These are phyloP conservation scores for Nowickia ferox DNA, from an alignment of 2,888 invertebrate genomes.

Conservation along the genomic window DNA sequence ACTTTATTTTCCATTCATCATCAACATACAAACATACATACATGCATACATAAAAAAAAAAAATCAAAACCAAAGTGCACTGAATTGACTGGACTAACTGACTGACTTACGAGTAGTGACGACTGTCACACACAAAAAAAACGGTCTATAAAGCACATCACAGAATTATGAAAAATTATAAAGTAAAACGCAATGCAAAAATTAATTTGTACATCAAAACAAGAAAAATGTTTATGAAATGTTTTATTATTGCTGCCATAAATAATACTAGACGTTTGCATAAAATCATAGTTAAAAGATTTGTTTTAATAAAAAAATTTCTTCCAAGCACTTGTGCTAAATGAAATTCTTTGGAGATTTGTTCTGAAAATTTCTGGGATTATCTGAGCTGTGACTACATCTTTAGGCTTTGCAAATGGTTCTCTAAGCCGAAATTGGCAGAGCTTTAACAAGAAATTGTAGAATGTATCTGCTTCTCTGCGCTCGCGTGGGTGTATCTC, in stretches of 20 bases:
- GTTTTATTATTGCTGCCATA: slow-evolving; percentile 33
- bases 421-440: too few relatives aligned
- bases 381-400: too few relatives aligned
- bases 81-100: neutral
- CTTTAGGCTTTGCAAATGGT: too few relatives aligned
- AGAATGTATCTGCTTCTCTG: too few relatives aligned
- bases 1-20: slow-evolving; percentile 25
- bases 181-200: slow-evolving; percentile 62
- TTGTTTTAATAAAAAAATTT: slow-evolving; percentile 5
- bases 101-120: neutral
- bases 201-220: slow-evolving; percentile 31
- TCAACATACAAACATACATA: slow-evolving; percentile 1
- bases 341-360: neutral
- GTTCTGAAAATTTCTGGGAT: too few relatives aligned
- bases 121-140: slow-evolving; percentile 9
- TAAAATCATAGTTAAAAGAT: slow-evolving; percentile 42
- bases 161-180: slow-evolving; percentile 53
- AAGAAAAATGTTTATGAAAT: slow-evolving; percentile 25
- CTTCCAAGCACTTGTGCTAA: neutral
- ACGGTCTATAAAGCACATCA: slow-evolving; percentile 56
- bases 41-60: neutral
- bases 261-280: slow-evolving; percentile 52
- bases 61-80: slow-evolving; percentile 12
- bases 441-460: too few relatives aligned
- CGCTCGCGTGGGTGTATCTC: too few relatives aligned